phyloP scores from a whole-genome alignment of 2,888 invertebrate genomes.

The Machimus rusticus region DNA sequence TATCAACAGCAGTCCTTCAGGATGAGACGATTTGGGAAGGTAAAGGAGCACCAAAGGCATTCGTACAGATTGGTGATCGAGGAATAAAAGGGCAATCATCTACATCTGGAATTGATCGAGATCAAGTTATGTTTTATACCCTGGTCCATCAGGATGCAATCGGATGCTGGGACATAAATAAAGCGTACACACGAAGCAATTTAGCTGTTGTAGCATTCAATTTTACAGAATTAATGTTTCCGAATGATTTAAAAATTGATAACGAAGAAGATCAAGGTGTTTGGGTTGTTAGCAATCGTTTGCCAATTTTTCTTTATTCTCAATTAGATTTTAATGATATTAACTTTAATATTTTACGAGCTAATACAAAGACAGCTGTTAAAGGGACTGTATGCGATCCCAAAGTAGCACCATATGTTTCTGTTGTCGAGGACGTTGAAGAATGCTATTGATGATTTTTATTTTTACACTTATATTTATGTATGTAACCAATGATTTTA shows the following conservation, averaged over 20 bases:
- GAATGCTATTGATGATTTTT: slow-evolving; percentile 44
- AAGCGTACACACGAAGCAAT: slow-evolving; percentile 71
- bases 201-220: slow-evolving; percentile 71
- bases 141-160: slow-evolving; percentile 78
- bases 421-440: slow-evolving; percentile 41
- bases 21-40: slow-evolving; percentile 66
- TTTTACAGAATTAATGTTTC: slow-evolving; percentile 74
- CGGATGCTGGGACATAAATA: slow-evolving; percentile 81
- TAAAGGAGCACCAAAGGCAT: slow-evolving; percentile 55
- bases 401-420: slow-evolving; percentile 48
- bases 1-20: slow-evolving; percentile 71
- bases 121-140: slow-evolving; percentile 79
- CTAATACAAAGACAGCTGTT: slow-evolving; percentile 70
- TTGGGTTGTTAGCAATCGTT: slow-evolving; percentile 79
- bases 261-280: slow-evolving; percentile 70
- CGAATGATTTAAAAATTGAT: slow-evolving; percentile 82
- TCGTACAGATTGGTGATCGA: slow-evolving; percentile 63
- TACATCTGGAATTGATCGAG: slow-evolving; percentile 74
- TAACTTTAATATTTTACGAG: slow-evolving; percentile 78
- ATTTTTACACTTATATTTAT: neutral
- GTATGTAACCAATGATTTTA: neutral
- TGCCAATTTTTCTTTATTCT: slow-evolving; percentile 77
- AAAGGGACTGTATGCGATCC: slow-evolving; percentile 77
- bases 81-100: slow-evolving; percentile 75
- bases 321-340: slow-evolving; percentile 70